phyloP scores from a whole-genome alignment of 2,113 vertebrate species.

The Siphamia tubifer region DNA sequence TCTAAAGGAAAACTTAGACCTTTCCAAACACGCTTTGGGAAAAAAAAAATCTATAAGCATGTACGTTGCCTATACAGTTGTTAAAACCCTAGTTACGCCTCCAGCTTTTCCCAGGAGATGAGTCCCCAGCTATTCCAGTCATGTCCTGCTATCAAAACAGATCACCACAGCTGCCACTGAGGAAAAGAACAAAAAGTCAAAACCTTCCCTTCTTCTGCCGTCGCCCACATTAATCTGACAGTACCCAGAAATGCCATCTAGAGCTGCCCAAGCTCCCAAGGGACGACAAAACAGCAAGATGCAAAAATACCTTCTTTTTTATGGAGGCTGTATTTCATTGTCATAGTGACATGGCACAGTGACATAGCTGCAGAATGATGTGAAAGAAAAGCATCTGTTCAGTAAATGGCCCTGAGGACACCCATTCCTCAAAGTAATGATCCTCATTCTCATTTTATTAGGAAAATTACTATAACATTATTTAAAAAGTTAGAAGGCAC shows the following conservation, averaged over 20 bases:
- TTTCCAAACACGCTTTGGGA: background rate
- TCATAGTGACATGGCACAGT: constrained; percentile 10
- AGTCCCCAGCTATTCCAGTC: constrained; percentile 32
- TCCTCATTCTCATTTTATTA: background rate
- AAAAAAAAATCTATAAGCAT: background rate
- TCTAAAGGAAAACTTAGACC: background rate
- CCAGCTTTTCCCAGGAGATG: constrained; percentile 1
- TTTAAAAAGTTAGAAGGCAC: background rate
- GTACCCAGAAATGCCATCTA: constrained; percentile 16
- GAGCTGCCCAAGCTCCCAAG: background rate
- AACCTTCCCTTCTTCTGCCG: background rate
- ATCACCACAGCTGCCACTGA: constrained; percentile 7
- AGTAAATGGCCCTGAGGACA: background rate
- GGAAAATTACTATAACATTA: background rate
- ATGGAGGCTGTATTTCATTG: constrained; percentile 11
- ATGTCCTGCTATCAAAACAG: constrained; percentile 41
- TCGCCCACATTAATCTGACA: constrained; percentile 15
- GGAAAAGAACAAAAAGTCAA: background rate
- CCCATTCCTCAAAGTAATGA: background rate
- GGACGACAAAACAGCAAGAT: background rate
- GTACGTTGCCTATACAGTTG: constrained; percentile 2
- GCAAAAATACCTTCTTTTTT: background rate
- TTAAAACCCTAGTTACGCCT: background rate
- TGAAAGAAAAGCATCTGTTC: too few relatives aligned
- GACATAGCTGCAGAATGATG: constrained; percentile 29